These are phyloP conservation scores for Ennomos fuscantarius DNA, from an alignment of 2,888 invertebrate species.

Conservation along the genomic window DNA sequence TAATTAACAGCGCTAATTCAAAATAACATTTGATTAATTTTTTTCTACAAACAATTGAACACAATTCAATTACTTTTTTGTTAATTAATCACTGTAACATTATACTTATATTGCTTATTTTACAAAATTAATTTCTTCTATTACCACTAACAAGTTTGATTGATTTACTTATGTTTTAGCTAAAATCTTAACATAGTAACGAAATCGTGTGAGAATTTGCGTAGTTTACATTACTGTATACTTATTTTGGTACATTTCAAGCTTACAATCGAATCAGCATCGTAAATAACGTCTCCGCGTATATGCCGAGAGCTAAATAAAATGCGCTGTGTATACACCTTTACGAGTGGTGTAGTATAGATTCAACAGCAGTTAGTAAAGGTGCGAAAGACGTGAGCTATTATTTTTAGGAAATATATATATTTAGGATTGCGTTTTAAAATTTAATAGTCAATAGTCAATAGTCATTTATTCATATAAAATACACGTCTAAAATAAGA, in stretches of 20 bases:
- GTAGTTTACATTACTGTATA: neutral
- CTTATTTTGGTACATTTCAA: slow-evolving; percentile 20
- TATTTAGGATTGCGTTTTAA: too few relatives aligned
- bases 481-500: too few relatives aligned
- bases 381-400: neutral
- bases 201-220: neutral
- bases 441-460: too few relatives aligned
- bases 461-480: too few relatives aligned
- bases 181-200: neutral
- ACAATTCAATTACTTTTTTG: too few relatives aligned
- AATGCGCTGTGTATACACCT: neutral
- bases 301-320: neutral
- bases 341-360: neutral
- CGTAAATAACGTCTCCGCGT: slow-evolving; percentile 21
- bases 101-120: too few relatives aligned
- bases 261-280: slow-evolving; percentile 16
- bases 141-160: too few relatives aligned
- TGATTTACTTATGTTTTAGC: neutral
- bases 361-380: neutral
- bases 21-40: too few relatives aligned
- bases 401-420: neutral
- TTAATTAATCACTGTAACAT: too few relatives aligned
- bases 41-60: neutral
- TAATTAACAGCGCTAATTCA: too few relatives aligned
- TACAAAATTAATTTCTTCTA: too few relatives aligned